Base-by-base conservation (phyloP, 1,140 invertebrate genomes). In the Drosophila aff. region DNA sequence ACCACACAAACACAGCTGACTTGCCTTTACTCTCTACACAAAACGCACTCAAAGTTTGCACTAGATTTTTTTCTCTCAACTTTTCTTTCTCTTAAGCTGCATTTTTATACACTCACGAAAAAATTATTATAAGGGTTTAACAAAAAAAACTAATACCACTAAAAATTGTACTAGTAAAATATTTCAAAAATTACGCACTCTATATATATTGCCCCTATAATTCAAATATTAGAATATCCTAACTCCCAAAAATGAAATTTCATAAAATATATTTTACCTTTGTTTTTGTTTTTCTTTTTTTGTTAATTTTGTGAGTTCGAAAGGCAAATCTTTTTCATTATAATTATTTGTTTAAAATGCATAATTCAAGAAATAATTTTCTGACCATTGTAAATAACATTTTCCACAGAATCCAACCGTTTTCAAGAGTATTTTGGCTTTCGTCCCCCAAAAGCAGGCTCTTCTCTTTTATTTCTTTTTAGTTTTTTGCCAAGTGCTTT, bases 401-500 rank as follows among this genome's bases (percentile, higher is more conserved):
- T 6, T 38, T 38, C 3, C 2, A 18, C 2, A 16, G 2, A 18
- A 58, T n/a, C 33, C 5, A 33, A 31, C 16, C 28, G 2, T 5
- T 5, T 23, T 10, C 6, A 7, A 69, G 47, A 59, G 65, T 71
- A 71, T 49, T 41, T 59, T 33, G 21, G 18, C 23, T 33, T 31
- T 33, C 16, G n/a, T 31, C 21, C 36, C 28, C 31, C 10, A n/a
- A 53, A 49, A 10, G 26, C 44, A 38, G 38, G 26, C 18, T 26
- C 2, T 8, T 16, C 16, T 21, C 23, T 40, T 47, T 61, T 61
- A 52, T 61, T 61, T 69, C 21, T 41, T 55, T 65, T 50, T 58
- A 41, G 40, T 36, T 72, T 66, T 72, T 67, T 66, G 52, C 43
- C 18, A 52, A 80, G 61, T 78, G 74, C 61, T 80, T 53, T 50